Percentiles rank a stretch among this genome's conserved stretches.
Evolutionary conservation across 2,797 vertebrate species (phyloP).

Genomic region (Hephaestus fuliginosus): DNA sequence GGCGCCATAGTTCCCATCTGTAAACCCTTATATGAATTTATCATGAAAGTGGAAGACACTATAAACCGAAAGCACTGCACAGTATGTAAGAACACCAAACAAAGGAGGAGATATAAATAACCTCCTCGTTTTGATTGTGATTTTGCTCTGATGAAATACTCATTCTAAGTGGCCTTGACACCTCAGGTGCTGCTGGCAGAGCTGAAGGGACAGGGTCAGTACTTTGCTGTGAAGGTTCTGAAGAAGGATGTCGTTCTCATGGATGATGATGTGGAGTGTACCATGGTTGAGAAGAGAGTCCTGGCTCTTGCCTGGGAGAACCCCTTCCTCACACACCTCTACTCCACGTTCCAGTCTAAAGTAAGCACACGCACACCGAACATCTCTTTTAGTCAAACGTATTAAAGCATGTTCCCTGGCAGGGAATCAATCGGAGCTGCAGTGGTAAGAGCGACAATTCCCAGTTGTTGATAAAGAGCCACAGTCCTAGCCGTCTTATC

Average conservation of each 20-base stretch:
- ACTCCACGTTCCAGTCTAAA: slow-evolving; percentile 96
- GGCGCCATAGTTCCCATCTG: slow-evolving; percentile 2
- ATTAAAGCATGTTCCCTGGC: slow-evolving; percentile 34
- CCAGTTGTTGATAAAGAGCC: slow-evolving; percentile 6
- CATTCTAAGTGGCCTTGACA: slow-evolving; percentile 18
- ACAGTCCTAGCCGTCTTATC: neutral
- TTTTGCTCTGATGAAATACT: slow-evolving; percentile 4
- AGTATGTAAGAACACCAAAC: neutral
- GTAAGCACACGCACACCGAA: slow-evolving; percentile 74
- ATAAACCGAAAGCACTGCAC: neutral
- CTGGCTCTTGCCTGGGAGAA: slow-evolving; percentile 95
- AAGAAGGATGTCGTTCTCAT: slow-evolving; percentile 99
- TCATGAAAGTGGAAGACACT: neutral
- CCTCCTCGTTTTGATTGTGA: neutral
- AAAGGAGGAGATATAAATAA: slow-evolving; percentile 1
- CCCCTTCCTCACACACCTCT: slow-evolving; percentile 97
- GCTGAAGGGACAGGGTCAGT: slow-evolving; percentile 91
- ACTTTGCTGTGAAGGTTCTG: slow-evolving; percentile 94
- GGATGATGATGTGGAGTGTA: slow-evolving; percentile 97
- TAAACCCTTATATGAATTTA: slow-evolving; percentile 3
- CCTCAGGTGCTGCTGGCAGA: slow-evolving; percentile 94
- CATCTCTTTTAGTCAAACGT: neutral
- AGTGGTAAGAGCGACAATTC: slow-evolving; percentile 45
- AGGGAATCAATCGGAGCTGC: slow-evolving; percentile 45
- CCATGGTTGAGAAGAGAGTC: slow-evolving; percentile 98